phyloP scores from a whole-genome alignment of 2,113 vertebrate species.

The Brachypteracias leptosomus region DNA sequence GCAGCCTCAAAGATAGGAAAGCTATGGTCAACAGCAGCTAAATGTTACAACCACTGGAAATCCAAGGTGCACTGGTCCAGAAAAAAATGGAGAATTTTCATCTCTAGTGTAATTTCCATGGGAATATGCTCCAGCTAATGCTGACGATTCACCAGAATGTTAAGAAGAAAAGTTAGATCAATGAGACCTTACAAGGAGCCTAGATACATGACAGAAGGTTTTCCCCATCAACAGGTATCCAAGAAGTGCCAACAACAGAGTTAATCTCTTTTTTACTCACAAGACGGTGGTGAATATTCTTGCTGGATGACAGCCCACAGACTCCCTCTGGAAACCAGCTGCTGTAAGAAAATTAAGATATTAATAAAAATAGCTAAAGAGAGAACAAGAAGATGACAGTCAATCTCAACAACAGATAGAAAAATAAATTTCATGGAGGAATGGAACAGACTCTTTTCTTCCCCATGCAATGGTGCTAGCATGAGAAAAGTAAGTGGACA shows the following conservation, averaged over 20 bases:
- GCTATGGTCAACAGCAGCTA: not conserved
- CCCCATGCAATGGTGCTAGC: not conserved
- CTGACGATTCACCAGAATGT: not conserved
- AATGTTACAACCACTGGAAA: not conserved
- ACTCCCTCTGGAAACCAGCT: not conserved
- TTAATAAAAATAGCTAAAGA: not conserved
- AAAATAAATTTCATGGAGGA: not conserved
- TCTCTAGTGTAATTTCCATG: not conserved
- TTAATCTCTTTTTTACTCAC: not conserved
- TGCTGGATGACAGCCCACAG: not conserved
- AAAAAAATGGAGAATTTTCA: not conserved
- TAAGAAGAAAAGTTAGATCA: not conserved
- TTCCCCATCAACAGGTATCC: not conserved
- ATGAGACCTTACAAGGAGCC: not conserved
- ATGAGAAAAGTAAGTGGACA: not conserved
- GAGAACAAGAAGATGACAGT: not conserved
- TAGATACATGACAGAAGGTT: not conserved
- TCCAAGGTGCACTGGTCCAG: not conserved
- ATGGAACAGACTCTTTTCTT: not conserved
- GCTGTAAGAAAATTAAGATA: not conserved
- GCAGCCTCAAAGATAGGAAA: not conserved
- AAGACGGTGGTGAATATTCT: not conserved
- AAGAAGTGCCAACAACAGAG: not conserved
- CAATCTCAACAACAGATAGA: not conserved
- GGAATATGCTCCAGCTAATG: not conserved